Evolutionary conservation across 2,888 invertebrate genomes (phyloP).

Genomic region (Eudemis profundana): DNA sequence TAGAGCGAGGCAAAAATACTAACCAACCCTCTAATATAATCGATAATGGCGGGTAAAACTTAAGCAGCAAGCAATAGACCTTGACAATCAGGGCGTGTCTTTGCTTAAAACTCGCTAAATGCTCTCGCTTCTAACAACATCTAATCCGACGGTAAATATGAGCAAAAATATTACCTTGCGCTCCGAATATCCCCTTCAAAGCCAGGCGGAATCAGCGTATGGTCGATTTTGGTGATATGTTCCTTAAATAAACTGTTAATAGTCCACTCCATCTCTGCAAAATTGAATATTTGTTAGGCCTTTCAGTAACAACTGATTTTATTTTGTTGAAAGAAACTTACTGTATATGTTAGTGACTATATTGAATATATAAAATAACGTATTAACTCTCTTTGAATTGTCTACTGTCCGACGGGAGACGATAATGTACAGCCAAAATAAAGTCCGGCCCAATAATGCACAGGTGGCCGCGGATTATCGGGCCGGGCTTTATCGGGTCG

Average conservation of each 20-base stretch:
- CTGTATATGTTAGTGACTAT: no score
- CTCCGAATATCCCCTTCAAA: slow-evolving; percentile 61
- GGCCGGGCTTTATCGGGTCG: no score
- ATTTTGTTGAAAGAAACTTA: no score
- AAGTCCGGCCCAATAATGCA: no score
- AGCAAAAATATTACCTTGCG: slow-evolving; percentile 56
- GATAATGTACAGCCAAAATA: no score
- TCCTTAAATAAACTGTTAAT: slow-evolving; percentile 63
- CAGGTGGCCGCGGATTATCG: no score
- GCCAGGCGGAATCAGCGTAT: slow-evolving; percentile 61
- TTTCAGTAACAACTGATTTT: no score
- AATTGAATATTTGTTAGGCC: no score
- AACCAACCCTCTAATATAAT: slow-evolving; percentile 7
- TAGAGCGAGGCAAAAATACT: slow-evolving; percentile 5
- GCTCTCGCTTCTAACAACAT: slow-evolving; percentile 6
- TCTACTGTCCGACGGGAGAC: no score
- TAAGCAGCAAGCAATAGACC: slow-evolving; percentile 21
- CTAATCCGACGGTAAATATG: background rate
- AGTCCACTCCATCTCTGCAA: slow-evolving; percentile 59
- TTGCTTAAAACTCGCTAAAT: slow-evolving; percentile 12
- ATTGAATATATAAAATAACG: no score
- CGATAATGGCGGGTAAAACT: slow-evolving; percentile 3
- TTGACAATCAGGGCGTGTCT: slow-evolving; percentile 38
- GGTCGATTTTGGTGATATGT: slow-evolving; percentile 63
- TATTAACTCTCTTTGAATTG: no score